Evolutionary conservation across 1,140 invertebrate genomes (phyloP), one percentile per base, ranked within the genome.

Genomic region (Drosophila bifasciata): DNA sequence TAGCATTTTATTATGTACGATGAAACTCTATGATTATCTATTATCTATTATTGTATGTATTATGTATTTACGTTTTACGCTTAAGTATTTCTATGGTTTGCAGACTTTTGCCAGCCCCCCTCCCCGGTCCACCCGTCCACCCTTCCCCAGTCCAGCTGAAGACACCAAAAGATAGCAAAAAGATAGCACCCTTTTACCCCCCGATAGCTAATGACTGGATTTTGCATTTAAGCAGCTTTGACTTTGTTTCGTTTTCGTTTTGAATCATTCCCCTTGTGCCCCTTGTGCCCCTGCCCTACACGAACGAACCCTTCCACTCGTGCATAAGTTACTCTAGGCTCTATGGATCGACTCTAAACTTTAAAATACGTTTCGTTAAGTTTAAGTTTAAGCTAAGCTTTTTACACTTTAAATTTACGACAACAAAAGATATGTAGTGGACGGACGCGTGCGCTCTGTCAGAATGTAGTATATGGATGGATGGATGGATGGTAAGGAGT

Each of bases 311-410:
- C n/a, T 21, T 21, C 19, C 19, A 48, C 62, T 68, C 62, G 64
- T 43, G 50, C 45, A 68, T 68, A 68, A 68, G 66, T 39, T 68
- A 68, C 55, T 56, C 49, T 68, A 68, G 66, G 66, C 61, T 36
- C 32, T 49, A 49, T 11, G 64, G 64, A 68, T 23, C 32, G 64
- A 56, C 66, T 62, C 64, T 63, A 45, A 66, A 45, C 59, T 60
- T 23, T 60, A 51, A 51, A 60, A 51, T 39, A 67, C 66, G n/a
- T 68, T 68, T 68, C 50, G 63, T 68, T 68, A 68, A 68, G 66
- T 51, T 76, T 76, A 72, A 72, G 69, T 85, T 79, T 85, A 79
- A 85, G 72, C 76, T 84, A 79, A 84, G 80, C 76, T 76, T 79
- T 79, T 74, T 66, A 72, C 56, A 58, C n/a, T 48, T 75, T 78